Conservation (phyloP, 2,113 vertebrate genomes). For the Sorex araneus region DNA sequence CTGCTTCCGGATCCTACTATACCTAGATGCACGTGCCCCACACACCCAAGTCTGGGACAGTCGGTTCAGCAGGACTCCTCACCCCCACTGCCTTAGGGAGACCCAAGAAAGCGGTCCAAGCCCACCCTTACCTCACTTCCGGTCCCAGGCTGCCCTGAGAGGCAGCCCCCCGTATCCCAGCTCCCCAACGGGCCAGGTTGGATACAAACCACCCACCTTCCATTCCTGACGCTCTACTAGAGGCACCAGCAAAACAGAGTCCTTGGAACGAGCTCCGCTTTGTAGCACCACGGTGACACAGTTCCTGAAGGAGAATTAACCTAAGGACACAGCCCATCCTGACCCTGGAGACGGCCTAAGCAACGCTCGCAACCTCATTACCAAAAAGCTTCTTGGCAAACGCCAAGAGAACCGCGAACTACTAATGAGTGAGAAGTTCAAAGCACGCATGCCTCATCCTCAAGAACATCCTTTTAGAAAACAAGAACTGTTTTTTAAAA, state of each 20-base stretch:
- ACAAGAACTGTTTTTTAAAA: background rate
- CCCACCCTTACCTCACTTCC: background rate
- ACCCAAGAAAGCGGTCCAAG: background rate
- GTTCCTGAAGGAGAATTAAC: slow-evolving; percentile 11
- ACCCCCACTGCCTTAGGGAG: background rate
- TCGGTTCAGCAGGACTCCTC: slow-evolving; percentile 5
- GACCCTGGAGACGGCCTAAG: background rate
- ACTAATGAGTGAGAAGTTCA: background rate
- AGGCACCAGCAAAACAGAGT: slow-evolving; percentile 17
- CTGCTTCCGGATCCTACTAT: slow-evolving; percentile 4
- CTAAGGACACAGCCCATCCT: background rate
- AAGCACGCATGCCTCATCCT: background rate
- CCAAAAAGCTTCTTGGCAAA: slow-evolving; percentile 54
- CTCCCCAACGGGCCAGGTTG: background rate
- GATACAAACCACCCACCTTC: background rate
- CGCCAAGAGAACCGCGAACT: background rate
- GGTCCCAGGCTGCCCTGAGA: background rate
- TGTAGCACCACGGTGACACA: background rate
- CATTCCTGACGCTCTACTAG: background rate
- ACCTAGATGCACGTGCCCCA: background rate
- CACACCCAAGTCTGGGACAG: background rate
- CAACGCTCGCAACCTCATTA: background rate
- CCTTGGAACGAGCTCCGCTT: slow-evolving; percentile 10
- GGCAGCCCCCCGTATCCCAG: background rate
- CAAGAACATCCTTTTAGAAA: background rate